Base-by-base conservation (phyloP, 2,113 vertebrate species). In the Paradoxurus hermaphroditus region DNA sequence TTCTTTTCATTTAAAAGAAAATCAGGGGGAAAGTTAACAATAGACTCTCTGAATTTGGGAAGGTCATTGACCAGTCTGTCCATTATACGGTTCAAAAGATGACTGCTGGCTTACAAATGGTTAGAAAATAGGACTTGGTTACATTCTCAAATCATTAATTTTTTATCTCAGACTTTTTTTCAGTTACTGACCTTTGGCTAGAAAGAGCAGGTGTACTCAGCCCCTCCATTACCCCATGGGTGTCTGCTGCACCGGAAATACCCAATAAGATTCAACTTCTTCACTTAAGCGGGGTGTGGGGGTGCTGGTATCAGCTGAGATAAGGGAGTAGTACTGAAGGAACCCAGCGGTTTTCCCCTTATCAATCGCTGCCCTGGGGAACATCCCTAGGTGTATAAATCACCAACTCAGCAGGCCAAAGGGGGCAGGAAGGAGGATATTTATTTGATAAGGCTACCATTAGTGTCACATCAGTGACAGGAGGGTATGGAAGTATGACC, bases 381-480 rank as follows among this genome's bases (percentile, higher is more conserved):
- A 96, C 97, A 86, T 85, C 98, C 97, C 97, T 93, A 92, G 97
- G 73, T 92, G 44, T 96, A 93, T 97, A 98, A 98, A 98, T 98
- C 98, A 98, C 97, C 98, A 98, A 98, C 56, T 78, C 73, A 39
- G 51, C 56, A 86, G 92, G 86, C 62, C 85, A 85, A 70, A 94
- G 44, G 77, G 75, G 82, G 59, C 97, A 96, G 96, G 96, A 90
- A 92, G 97, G 95, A 97, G 97, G 94, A 98, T 98, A 98, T 98
- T 97, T 97, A 92, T 59, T 97, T 97, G 98, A 99, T 98, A 99
- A 99, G 98, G 97, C 97, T 97, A 77, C 97, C 97, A 98, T 98
- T 98, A 98, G 93, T 98, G 98, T 98, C 98, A 98, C 91, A 79
- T 98, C 72, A 91, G 94, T 65, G 90, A 94, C 15, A 94, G 95